Percentiles rank a stretch among this genome's conserved stretches.
Evolutionary conservation across 2,113 vertebrate genomes (phyloP).

Genomic region (Rhinolophus ferrumequinum): DNA sequence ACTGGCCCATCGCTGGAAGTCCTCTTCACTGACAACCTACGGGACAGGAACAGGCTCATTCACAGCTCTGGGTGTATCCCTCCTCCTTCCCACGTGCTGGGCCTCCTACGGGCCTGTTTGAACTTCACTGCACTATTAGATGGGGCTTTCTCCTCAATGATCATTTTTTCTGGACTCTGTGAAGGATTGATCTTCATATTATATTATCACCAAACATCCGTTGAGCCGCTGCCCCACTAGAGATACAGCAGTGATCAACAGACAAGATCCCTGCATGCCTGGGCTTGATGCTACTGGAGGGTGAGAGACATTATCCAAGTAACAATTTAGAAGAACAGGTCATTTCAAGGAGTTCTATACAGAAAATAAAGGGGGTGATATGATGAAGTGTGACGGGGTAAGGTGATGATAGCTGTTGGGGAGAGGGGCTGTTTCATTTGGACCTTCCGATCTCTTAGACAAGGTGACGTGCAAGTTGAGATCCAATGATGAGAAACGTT

Average conservation of each 20-base stretch:
- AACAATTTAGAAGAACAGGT: neutral
- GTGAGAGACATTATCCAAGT: neutral
- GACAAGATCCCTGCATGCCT: neutral
- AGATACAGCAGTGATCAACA: neutral
- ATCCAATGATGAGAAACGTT: neutral
- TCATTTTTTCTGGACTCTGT: neutral
- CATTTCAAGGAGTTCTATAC: neutral
- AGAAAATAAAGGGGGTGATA: neutral
- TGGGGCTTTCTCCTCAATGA: neutral
- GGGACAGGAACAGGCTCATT: neutral
- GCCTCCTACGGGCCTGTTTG: neutral
- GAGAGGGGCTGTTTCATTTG: neutral
- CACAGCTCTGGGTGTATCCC: neutral
- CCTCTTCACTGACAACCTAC: slow-evolving; percentile 90
- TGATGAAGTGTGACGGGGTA: neutral
- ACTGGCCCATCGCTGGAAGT: slow-evolving; percentile 90
- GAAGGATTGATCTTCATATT: neutral
- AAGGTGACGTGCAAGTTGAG: neutral
- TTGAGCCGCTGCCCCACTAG: neutral
- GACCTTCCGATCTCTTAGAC: neutral
- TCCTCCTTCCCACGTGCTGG: neutral
- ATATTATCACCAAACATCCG: neutral
- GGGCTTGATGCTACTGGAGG: neutral
- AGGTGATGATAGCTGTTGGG: neutral
- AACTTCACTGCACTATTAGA: neutral